Base-by-base conservation (phyloP, 1,140 invertebrate genomes). In the Lutraria rhynchaena region DNA sequence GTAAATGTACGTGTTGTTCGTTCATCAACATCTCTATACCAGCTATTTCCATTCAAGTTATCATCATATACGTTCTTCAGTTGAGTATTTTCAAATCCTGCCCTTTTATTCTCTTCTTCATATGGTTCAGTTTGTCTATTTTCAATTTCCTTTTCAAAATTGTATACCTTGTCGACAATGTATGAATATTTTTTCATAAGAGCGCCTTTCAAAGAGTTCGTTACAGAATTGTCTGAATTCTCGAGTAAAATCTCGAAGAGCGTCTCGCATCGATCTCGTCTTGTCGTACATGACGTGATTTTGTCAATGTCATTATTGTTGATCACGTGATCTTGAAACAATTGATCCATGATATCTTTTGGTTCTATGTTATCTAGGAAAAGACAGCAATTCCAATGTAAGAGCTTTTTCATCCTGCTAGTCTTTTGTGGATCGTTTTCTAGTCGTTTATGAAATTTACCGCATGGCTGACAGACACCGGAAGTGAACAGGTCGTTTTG, bases 311-410 rank as follows among this genome's bases (percentile, higher is more conserved):
- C 82, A 17, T 83, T 51, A 13, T 41, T 60, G 24, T 19, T 51
- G 1, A 86, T 24, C 31, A 86, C 44, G 17, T 55, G 37, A 29
- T 86, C 78, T 49, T 86, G 77, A 58, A 77, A 83, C 7, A 77
- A 57, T 22, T 61, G 60, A 51, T 86, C 82, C 7, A 83, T 74
- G 1, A 86, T 22, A 49, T 86, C 84, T 13, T n/a, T 37, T 31
- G 84, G 82, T 75, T 86, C 84, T 29, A 86, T 57, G 37, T 83
- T 83, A 24, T 83, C 63, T 11, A 81, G 31, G 0, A 85, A 31
- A 9, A 83, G 37, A 74, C 75, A 80, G 51, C 74, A 78, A 27
- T 82, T 35, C 24, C 9, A 24, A 15, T 33, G 17, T 15, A 78
- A 11, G 27, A 74, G 5, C 9, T 24, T 44, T 0, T 33, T 41